These are phyloP conservation scores for Polypedilum vanderplanki DNA, from an alignment of 1,140 invertebrate genomes.

Conservation along the genomic window DNA sequence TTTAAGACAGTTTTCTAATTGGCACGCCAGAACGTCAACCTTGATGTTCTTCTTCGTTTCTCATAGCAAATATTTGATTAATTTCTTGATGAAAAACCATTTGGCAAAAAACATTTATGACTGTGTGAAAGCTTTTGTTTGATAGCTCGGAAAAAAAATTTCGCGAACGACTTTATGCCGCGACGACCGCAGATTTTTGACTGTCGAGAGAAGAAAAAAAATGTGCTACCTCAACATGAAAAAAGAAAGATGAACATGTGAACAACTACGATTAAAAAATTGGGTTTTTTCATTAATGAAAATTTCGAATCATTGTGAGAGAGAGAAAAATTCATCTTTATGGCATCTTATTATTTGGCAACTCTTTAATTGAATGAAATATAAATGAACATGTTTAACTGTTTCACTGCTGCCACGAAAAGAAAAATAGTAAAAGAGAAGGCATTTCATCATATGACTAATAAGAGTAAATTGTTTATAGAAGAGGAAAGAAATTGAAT, in stretches of 20 bases:
- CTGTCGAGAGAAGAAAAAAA: too few species aligned
- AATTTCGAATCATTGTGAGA: slow-evolving; percentile 2
- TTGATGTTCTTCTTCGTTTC: too few species aligned
- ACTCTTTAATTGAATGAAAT: background rate
- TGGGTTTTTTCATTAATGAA: background rate
- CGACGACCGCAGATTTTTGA: too few species aligned
- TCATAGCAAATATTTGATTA: too few species aligned
- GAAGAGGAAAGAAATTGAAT: background rate
- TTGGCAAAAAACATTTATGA: too few species aligned
- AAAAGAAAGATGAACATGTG: background rate
- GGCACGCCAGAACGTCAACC: too few species aligned
- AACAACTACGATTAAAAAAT: background rate
- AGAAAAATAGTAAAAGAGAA: too few species aligned
- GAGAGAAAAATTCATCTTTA: background rate
- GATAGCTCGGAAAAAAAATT: too few species aligned
- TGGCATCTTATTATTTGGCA: slow-evolving; percentile 17
- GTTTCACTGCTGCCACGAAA: background rate
- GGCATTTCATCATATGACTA: background rate
- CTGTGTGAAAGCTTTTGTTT: too few species aligned
- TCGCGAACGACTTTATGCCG: too few species aligned
- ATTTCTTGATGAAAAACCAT: too few species aligned
- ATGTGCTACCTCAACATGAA: background rate
- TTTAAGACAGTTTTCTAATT: too few species aligned
- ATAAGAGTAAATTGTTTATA: background rate
- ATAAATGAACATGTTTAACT: slow-evolving; percentile 19